Base-by-base conservation (phyloP, 2,888 invertebrate species). In the Callosobruchus maculatus region DNA sequence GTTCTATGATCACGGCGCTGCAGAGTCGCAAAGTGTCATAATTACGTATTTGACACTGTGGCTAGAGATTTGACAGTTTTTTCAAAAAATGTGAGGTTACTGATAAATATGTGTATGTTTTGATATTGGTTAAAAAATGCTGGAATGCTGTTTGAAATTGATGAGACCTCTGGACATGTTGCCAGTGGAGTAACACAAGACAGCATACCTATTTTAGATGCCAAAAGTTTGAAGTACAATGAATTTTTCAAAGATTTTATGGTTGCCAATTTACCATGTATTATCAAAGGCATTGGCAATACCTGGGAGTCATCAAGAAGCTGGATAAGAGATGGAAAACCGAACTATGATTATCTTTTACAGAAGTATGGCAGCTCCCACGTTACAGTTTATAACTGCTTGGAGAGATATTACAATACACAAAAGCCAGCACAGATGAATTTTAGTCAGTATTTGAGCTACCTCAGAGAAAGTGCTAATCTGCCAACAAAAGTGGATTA, bases 331-430 rank as follows among this genome's bases (percentile, higher is more conserved):
- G 81, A 88, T 74, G 85, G 89, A 26, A 82, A 83, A 77, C 90
- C 93, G 73, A 89, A 94, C 88, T 92, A 92, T 83, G 88, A 92
- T 76, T 91, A 90, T 84, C 87, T 95, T 74, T 84, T 83, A 74
- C 81, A 87, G 74, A 86, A 87, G 76, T 93, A 93, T 85, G 94
- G 93, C 68, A 85, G 91, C 73, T 88, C 90, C 71, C 85, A 87
- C 73, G 95, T 95, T 31, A 94, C 95, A 68, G 92, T 97, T 30
- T 94, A 96, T 20, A 90, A 97, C 86, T 98, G 97, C 86, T 89
- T 91, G 74, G 88, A 90, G 81, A 90, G 91, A 79, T 90, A 92
- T 83, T 95, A 90, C 83, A 93, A 95, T 86, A 90, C 94, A 30
- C 96, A 97, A 83, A 89, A 90, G 77, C 95, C 94, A 86, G 83